phyloP scores from a whole-genome alignment of 2,113 vertebrate species.

The Psittacula cyanocephala region DNA sequence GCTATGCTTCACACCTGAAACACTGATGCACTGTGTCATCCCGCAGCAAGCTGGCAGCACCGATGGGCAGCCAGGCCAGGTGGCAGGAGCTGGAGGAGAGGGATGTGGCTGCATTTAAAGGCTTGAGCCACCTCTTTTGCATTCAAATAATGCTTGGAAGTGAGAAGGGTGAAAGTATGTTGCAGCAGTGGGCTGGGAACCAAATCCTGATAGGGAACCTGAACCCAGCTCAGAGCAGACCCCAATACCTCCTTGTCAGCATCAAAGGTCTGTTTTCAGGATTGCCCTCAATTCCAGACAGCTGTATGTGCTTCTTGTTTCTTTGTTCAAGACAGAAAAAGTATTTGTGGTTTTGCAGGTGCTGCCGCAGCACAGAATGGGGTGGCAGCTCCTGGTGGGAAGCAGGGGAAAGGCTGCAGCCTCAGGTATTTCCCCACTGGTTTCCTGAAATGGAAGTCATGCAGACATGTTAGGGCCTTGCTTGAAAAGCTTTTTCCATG shows the following conservation, averaged over 20 bases:
- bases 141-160: background rate
- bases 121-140: background rate
- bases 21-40: background rate
- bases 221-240: background rate
- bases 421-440: background rate
- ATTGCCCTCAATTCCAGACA: background rate
- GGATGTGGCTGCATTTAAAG: background rate
- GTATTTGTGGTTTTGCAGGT: background rate
- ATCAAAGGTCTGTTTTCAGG: background rate
- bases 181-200: background rate
- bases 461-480: background rate
- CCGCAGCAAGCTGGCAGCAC: background rate
- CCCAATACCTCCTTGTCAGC: background rate
- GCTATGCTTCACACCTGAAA: background rate
- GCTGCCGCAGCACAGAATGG: background rate
- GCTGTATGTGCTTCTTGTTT: background rate
- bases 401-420: background rate
- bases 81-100: background rate
- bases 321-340: background rate
- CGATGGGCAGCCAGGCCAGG: accelerated
- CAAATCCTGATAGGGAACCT: background rate
- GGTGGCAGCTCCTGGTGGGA: background rate
- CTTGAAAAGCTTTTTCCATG: background rate
- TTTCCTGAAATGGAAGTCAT: background rate
- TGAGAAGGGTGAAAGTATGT: background rate